Evolutionary conservation across 2,888 invertebrate species (phyloP).

Genomic region (Eupithecia abbreviata): DNA sequence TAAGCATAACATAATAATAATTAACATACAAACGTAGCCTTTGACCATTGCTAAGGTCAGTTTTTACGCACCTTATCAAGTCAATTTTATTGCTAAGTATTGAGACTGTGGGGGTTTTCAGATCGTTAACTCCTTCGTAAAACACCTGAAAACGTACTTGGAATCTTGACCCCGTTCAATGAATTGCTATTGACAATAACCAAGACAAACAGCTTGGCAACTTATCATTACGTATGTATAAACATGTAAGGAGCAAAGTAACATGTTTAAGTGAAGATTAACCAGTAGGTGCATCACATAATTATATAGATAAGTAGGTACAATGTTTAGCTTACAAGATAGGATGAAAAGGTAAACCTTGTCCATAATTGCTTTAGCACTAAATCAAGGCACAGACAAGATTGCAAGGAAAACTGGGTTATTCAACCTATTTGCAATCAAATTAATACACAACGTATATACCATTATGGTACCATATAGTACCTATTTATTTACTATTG

Average conservation of each 20-base stretch:
- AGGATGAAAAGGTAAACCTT: conserved; percentile 21
- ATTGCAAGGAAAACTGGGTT: conserved; percentile 70
- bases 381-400: conserved; percentile 49
- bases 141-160: background rate
- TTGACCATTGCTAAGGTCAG: background rate
- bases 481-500: too few relatives aligned
- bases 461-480: background rate
- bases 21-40: background rate
- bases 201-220: background rate
- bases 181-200: background rate
- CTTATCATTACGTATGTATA: background rate
- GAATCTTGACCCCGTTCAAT: background rate
- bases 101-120: background rate
- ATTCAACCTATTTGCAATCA: conserved; percentile 73
- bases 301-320: background rate
- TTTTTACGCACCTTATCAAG: background rate
- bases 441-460: background rate
- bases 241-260: background rate
- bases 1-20: background rate
- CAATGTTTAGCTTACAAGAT: background rate
- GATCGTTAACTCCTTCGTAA: background rate
- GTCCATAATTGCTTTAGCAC: conserved; percentile 54
- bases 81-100: background rate
- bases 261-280: background rate
- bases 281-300: conserved; percentile 4